Conservation (phyloP, 2,888 invertebrate species). For the Heliconius aoede region DNA sequence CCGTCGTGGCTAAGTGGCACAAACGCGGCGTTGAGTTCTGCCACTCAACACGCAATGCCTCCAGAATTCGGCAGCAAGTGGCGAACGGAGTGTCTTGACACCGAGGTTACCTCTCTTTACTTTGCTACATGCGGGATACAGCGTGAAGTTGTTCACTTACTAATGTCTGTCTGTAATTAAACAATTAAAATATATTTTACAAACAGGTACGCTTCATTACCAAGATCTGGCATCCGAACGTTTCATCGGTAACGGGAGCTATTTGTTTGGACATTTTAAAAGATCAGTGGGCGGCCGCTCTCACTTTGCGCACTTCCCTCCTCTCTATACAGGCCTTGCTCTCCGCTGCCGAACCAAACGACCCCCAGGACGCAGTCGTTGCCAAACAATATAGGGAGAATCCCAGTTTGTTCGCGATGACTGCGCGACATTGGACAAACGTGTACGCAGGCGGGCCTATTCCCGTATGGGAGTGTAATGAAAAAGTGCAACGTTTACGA, state of each 20-base stretch:
- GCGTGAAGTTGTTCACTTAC: background rate
- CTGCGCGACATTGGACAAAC: constrained; percentile 98
- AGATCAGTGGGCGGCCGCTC: constrained; percentile 99
- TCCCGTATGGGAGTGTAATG: constrained; percentile 88
- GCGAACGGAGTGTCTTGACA: background rate
- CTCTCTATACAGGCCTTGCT: constrained; percentile 97
- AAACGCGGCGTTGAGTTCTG: too few species aligned
- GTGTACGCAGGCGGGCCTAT: constrained; percentile 93
- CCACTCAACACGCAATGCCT: background rate
- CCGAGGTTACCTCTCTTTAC: background rate
- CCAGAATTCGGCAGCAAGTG: background rate
- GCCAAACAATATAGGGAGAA: constrained; percentile 98
- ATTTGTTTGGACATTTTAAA: constrained; percentile 99
- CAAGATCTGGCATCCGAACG: constrained; percentile 99
- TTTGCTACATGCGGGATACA: background rate
- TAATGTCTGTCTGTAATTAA: background rate
- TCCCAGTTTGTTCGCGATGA: constrained; percentile 92
- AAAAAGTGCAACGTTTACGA: constrained; percentile 93
- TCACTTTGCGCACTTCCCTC: constrained; percentile 97
- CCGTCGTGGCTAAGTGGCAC: too few species aligned
- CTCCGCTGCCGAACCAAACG: constrained; percentile 94
- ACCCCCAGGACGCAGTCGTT: constrained; percentile 98
- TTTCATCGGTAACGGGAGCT: constrained; percentile 98
- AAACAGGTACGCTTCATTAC: constrained; percentile 96
- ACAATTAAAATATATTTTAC: background rate